These are phyloP conservation scores for Helicoverpa armigera DNA, from an alignment of 1,140 invertebrate species.

Conservation along the genomic window DNA sequence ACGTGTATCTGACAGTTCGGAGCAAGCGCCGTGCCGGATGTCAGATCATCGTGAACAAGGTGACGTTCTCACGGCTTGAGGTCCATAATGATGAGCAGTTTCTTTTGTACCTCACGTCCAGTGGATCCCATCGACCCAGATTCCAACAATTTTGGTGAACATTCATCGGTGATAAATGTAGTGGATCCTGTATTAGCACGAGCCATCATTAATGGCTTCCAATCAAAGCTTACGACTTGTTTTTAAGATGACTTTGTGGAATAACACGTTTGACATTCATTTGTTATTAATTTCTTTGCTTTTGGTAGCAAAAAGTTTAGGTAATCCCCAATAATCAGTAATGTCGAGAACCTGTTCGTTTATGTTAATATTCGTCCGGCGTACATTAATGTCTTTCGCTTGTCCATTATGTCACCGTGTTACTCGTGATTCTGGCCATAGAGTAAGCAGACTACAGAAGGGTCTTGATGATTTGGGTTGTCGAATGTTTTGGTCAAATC, in stretches of 20 bases:
- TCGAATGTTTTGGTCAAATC: too few relatives aligned
- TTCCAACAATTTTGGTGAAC: too few relatives aligned
- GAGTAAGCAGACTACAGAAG: background rate
- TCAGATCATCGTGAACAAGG: slow-evolving; percentile 14
- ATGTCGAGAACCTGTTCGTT: slow-evolving; percentile 10
- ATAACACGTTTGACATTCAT: slow-evolving; percentile 11
- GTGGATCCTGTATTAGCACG: too few relatives aligned
- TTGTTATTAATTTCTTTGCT: background rate
- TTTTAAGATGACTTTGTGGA: slow-evolving; percentile 8
- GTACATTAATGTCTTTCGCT: background rate
- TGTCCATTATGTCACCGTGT: slow-evolving; percentile 16
- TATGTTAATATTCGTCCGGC: slow-evolving; percentile 5
- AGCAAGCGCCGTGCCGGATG: background rate
- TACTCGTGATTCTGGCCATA: background rate
- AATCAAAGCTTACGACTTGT: background rate
- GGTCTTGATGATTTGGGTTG: too few relatives aligned
- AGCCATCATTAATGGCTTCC: too few relatives aligned
- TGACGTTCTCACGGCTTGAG: slow-evolving; percentile 6
- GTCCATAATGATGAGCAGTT: slow-evolving; percentile 20
- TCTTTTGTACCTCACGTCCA: background rate
- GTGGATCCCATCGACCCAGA: too few relatives aligned
- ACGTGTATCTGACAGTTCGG: background rate
- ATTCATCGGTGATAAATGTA: too few relatives aligned
- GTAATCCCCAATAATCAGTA: background rate
- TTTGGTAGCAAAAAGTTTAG: slow-evolving; percentile 4